A percentile compares a stretch with the other conserved stretches of the same genome.
Evolutionary conservation across 2,113 vertebrate species (phyloP).

Genomic region (Platichthys stellatus): DNA sequence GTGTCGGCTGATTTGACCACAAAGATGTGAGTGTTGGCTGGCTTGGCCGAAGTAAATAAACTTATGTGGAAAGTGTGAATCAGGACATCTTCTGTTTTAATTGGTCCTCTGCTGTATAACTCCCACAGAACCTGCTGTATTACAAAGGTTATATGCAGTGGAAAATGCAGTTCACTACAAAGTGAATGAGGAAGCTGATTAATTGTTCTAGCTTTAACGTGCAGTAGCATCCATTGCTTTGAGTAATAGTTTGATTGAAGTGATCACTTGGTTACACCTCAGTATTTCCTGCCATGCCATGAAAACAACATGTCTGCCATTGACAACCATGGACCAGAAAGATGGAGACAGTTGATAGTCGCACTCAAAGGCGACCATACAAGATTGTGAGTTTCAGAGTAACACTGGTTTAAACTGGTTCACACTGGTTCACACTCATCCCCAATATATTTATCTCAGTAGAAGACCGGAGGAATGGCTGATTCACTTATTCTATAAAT

Average conservation of each 20-base stretch:
- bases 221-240: background rate
- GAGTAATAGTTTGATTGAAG: background rate
- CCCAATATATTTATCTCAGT: background rate
- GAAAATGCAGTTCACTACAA: no score
- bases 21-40: no score
- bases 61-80: no score
- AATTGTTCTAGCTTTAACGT: background rate
- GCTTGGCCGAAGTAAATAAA: no score
- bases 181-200: background rate
- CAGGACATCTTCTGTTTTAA: no score
- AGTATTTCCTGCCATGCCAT: no score
- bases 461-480: background rate
- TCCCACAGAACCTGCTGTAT: no score
- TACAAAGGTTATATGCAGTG: no score
- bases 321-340: conserved; percentile 7
- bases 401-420: background rate
- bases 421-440: no score
- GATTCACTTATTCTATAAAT: background rate
- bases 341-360: no score
- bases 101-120: no score
- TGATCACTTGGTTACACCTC: background rate
- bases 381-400: background rate
- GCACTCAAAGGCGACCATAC: background rate
- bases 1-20: no score
- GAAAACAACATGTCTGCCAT: background rate